A percentile compares a stretch with the other conserved stretches of the same genome.
phyloP scores from a whole-genome alignment of 2,888 invertebrate genomes.

The Capitulum mitella region DNA sequence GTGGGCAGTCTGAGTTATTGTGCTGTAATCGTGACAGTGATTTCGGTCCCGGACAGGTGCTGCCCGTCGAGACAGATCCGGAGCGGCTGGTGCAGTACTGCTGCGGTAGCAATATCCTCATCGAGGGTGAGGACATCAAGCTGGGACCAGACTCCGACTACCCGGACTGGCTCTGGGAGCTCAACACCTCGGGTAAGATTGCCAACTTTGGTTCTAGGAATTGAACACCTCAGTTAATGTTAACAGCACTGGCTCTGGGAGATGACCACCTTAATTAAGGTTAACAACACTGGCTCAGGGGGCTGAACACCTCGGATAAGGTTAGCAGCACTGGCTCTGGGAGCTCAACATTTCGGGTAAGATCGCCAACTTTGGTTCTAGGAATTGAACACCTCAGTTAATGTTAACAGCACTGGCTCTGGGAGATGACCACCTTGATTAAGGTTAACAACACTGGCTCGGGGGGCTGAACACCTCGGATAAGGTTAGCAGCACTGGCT shows the following conservation, averaged over 20 bases:
- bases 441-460: conserved; percentile 77
- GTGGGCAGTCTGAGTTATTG: no score
- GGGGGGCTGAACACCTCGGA: conserved; percentile 55
- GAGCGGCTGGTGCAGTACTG: conserved; percentile 64
- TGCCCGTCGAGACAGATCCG: conserved; percentile 80
- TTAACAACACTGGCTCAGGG: conserved; percentile 90
- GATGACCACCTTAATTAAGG: conserved; percentile 44
- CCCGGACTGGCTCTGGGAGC: conserved; percentile 83
- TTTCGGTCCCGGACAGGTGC: conserved; percentile 32
- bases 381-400: no score
- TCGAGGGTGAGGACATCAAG: conserved; percentile 65
- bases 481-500: conserved; percentile 43
- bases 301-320: conserved; percentile 45
- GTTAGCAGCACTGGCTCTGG: conserved; percentile 42
- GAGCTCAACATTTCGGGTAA: not conserved
- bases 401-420: conserved; percentile 66
- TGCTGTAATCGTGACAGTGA: no score
- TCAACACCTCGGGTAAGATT: conserved; percentile 43
- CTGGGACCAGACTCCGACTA: conserved; percentile 69
- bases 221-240: conserved; percentile 42
- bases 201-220: conserved; percentile 91
- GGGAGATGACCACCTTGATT: conserved; percentile 55
- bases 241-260: conserved; percentile 72
- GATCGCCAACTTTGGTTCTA: no score
- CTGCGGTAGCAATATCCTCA: conserved; percentile 77